A percentile compares a stretch with the other conserved stretches of the same genome.
These are phyloP conservation scores for Microcebus ravelobensis DNA, from an alignment of 2,113 vertebrate genomes.

Conservation along the genomic window DNA sequence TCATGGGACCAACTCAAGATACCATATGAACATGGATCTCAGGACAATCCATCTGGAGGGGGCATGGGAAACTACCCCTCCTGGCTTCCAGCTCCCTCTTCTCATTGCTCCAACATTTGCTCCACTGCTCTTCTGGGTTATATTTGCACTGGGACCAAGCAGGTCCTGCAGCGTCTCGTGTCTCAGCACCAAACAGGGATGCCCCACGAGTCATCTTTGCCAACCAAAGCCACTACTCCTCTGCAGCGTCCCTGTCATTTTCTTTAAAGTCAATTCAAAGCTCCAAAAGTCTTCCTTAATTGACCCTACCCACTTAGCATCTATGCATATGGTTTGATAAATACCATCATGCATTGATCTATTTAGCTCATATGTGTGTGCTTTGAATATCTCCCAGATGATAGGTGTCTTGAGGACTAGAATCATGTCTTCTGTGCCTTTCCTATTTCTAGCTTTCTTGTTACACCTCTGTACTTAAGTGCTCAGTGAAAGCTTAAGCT, in stretches of 20 bases:
- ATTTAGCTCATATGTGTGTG: neutral
- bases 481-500: neutral
- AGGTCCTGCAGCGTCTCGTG: neutral
- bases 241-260: neutral
- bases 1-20: neutral
- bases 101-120: neutral
- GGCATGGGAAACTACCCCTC: neutral
- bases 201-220: too few relatives aligned
- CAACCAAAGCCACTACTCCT: too few relatives aligned
- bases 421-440: neutral
- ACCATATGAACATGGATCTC: neutral
- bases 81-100: neutral
- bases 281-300: neutral
- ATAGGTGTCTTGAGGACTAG: neutral
- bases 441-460: neutral
- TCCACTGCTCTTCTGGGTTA: neutral
- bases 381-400: neutral
- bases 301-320: neutral
- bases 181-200: neutral
- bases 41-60: neutral
- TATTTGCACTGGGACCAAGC: neutral
- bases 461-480: neutral
- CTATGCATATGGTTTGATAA: neutral
- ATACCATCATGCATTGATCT: neutral
- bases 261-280: constrained; percentile 7